Evolutionary conservation across 2,888 invertebrate genomes (phyloP).

Genomic region (Malachius bipustulatus): DNA sequence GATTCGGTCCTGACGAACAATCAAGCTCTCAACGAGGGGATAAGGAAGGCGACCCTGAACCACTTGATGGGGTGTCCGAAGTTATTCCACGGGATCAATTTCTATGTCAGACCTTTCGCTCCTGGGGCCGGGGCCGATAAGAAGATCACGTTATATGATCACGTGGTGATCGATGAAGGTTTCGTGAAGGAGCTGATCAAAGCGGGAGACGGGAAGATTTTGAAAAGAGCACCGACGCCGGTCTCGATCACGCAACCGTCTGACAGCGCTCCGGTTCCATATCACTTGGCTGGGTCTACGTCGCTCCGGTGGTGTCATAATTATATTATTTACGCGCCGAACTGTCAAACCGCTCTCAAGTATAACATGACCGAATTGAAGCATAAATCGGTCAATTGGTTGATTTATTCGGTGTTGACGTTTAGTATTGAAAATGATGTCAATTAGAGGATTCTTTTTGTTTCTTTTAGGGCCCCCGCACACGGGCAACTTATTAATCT

Average conservation of each 20-base stretch:
- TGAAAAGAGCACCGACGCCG: background rate
- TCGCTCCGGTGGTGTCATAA: background rate
- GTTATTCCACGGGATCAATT: background rate
- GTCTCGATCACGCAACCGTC: no score
- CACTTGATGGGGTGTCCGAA: background rate
- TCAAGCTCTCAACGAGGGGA: background rate
- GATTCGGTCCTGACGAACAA: background rate
- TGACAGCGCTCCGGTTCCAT: background rate
- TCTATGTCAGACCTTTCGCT: no score
- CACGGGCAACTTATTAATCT: no score
- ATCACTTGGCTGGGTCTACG: background rate
- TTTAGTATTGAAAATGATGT: slow-evolving; percentile 1
- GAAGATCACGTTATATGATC: no score
- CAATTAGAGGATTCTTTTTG: no score
- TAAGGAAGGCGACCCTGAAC: background rate
- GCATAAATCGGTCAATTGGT: background rate
- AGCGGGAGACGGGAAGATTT: slow-evolving; percentile 2
- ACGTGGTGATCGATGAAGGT: background rate
- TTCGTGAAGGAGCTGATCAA: background rate
- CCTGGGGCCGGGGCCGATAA: background rate
- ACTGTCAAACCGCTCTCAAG: background rate
- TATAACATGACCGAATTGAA: background rate
- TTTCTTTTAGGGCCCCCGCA: no score
- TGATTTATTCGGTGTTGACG: background rate
- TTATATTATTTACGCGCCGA: background rate